These are phyloP conservation scores for Herminia tarsipennalis DNA, from an alignment of 2,888 invertebrate genomes.

Conservation along the genomic window DNA sequence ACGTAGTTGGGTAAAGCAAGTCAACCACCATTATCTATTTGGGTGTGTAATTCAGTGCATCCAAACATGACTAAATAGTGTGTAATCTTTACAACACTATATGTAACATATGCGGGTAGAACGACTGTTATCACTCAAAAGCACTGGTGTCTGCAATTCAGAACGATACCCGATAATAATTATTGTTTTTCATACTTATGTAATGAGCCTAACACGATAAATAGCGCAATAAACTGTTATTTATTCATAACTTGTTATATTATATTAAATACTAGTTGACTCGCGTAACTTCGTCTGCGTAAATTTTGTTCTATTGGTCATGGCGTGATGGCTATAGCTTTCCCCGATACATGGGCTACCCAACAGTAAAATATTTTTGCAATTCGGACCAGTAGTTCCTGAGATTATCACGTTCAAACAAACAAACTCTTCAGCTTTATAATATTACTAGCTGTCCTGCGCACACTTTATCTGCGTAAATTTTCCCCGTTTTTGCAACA, in stretches of 20 bases:
- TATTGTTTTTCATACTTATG: conserved; percentile 64
- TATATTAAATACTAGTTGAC: conserved; percentile 2
- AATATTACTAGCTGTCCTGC: no score
- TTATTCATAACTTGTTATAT: conserved; percentile 23
- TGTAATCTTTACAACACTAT: conserved; percentile 39
- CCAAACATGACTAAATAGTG: conserved; percentile 28
- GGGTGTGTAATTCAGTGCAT: conserved; percentile 27
- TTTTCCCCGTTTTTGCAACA: no score
- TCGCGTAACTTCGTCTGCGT: no score
- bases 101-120: conserved; percentile 56
- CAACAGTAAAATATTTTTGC: no score
- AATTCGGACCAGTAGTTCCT: no score
- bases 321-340: no score
- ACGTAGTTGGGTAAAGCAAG: no score
- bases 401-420: no score
- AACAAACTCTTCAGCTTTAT: no score
- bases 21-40: conserved; percentile 19
- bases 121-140: conserved; percentile 53
- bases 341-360: no score
- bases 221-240: conserved; percentile 36
- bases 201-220: conserved; percentile 49
- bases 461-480: no score
- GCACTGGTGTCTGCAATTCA: conserved; percentile 53
- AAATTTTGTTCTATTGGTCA: no score
- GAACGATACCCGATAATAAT: conserved; percentile 60